Conservation (phyloP, 2,888 invertebrate species). For the Nudaria mundana region DNA sequence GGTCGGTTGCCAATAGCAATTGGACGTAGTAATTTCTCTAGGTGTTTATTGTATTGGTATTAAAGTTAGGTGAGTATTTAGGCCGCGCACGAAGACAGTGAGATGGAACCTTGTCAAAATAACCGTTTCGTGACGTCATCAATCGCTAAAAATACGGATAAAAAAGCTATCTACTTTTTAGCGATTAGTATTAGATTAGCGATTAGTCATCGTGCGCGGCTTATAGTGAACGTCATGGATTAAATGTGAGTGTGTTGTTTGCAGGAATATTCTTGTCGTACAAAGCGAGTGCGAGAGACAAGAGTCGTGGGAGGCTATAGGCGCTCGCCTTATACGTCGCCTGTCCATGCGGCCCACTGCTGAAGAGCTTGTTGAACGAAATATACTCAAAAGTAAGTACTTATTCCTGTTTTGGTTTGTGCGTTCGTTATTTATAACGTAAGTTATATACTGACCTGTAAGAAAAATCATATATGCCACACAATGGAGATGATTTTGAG, state of each 20-base stretch:
- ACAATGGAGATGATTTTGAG: no score
- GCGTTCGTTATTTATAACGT: not conserved
- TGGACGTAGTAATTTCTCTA: slow-evolving; percentile 45
- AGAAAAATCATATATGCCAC: no score
- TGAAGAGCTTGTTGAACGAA: slow-evolving; percentile 98
- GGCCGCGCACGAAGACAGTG: no score
- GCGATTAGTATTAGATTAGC: no score
- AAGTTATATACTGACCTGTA: no score
- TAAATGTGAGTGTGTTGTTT: slow-evolving; percentile 15
- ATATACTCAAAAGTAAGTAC: slow-evolving; percentile 96
- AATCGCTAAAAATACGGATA: no score
- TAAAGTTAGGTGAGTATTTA: no score
- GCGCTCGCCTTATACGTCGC: slow-evolving; percentile 95
- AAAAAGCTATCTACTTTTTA: no score
- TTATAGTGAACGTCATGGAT: slow-evolving; percentile 37
- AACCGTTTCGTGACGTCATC: no score
- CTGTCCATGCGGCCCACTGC: slow-evolving; percentile 98
- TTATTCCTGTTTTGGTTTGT: not conserved
- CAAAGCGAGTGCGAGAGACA: slow-evolving; percentile 95
- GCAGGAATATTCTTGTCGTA: slow-evolving; percentile 94
- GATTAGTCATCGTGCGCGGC: no score
- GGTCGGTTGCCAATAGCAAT: slow-evolving; percentile 46
- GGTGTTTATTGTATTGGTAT: slow-evolving; percentile 29
- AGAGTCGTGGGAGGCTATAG: slow-evolving; percentile 96
- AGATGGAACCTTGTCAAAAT: no score